Conservation (phyloP, 2,888 invertebrate genomes). For the Dasypogon diadema region DNA sequence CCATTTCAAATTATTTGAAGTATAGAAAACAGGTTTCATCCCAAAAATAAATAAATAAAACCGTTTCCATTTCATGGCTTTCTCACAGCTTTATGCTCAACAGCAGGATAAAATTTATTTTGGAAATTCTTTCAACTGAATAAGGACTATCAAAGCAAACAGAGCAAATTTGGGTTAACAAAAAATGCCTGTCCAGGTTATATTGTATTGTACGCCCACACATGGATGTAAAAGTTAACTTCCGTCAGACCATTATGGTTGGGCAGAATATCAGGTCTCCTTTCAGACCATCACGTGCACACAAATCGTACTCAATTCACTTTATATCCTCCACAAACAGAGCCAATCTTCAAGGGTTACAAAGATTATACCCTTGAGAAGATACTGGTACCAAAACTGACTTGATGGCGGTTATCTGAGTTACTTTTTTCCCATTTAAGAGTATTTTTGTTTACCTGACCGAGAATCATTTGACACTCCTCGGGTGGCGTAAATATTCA, state of each 20-base stretch:
- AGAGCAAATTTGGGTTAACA: too few species aligned
- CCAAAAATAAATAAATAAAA: too few species aligned
- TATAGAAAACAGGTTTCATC: too few species aligned
- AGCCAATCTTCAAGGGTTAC: neutral
- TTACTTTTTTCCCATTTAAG: neutral
- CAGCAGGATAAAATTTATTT: too few species aligned
- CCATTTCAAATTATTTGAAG: too few species aligned
- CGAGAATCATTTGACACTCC: constrained; percentile 39
- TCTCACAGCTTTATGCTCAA: too few species aligned
- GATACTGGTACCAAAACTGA: neutral
- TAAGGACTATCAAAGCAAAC: too few species aligned
- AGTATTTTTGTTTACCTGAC: constrained; percentile 22
- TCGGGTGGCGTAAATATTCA: constrained; percentile 31
- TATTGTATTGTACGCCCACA: too few species aligned
- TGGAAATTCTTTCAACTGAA: too few species aligned
- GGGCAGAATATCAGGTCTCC: neutral
- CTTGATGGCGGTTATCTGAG: neutral
- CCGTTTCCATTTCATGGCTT: too few species aligned
- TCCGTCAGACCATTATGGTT: neutral
- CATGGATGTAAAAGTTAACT: neutral
- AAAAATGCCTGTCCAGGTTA: too few species aligned
- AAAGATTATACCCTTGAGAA: neutral
- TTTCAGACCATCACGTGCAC: neutral
- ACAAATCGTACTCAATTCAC: neutral
- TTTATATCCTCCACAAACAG: neutral